Evolutionary conservation across 2,113 vertebrate genomes (phyloP).

Genomic region (Macquaria ambigua): DNA sequence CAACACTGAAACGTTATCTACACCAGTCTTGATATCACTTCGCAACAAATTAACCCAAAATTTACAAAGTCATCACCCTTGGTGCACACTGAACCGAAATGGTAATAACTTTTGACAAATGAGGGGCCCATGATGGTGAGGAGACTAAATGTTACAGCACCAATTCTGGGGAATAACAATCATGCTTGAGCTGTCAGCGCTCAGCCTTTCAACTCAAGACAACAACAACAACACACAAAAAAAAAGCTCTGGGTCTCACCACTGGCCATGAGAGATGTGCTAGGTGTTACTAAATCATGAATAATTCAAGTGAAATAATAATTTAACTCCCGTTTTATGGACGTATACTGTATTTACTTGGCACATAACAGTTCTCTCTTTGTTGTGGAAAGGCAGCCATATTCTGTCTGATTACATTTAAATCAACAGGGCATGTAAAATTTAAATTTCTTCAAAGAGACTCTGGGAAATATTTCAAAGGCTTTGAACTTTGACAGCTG

Average conservation of each 20-base stretch:
- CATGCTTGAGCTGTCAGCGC: conserved; percentile 31
- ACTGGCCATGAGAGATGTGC: conserved; percentile 40
- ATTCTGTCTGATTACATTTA: conserved; percentile 76
- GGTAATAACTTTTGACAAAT: conserved; percentile 46
- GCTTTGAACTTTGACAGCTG: conserved; percentile 82
- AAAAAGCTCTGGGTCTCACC: conserved; percentile 21
- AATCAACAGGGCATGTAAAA: conserved; percentile 68
- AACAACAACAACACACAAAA: conserved; percentile 26
- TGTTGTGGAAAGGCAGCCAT: conserved; percentile 73
- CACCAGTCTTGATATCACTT: conserved; percentile 9
- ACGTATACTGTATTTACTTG: conserved; percentile 59
- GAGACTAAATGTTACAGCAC: conserved; percentile 22
- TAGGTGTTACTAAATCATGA: conserved; percentile 55
- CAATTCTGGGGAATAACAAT: conserved; percentile 55
- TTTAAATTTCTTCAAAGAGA: conserved; percentile 81
- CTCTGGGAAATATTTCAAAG: conserved; percentile 62
- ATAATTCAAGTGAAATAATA: conserved; percentile 63
- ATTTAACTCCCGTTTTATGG: conserved; percentile 35
- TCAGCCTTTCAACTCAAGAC: conserved; percentile 50
- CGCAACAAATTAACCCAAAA: conserved; percentile 35
- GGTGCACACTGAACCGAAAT: not conserved
- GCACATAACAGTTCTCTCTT: conserved; percentile 47
- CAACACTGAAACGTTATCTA: conserved; percentile 5
- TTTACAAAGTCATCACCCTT: not conserved
- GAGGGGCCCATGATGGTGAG: not conserved